These are phyloP conservation scores for Atherinosoma microstoma DNA, from an alignment of 2,797 vertebrate species.

Conservation along the genomic window DNA sequence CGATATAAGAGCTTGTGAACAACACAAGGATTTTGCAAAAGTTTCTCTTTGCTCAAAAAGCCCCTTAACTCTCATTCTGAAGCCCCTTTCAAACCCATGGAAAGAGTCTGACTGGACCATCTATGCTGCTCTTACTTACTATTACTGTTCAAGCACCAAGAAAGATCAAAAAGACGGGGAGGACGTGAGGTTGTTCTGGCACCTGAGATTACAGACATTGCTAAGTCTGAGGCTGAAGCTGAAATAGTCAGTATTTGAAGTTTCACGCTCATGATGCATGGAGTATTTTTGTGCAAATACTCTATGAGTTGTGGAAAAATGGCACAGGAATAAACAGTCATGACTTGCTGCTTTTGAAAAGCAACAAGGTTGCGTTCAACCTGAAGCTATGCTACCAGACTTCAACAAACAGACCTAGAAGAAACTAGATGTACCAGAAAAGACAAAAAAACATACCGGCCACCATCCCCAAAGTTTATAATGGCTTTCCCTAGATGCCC, in stretches of 20 bases:
- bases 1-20: slow-evolving; percentile 21
- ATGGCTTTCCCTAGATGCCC: slow-evolving; percentile 22
- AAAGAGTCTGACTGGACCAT: slow-evolving; percentile 6
- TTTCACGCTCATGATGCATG: slow-evolving; percentile 20
- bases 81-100: slow-evolving; percentile 18
- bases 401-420: slow-evolving; percentile 1
- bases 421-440: not conserved
- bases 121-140: slow-evolving; percentile 11
- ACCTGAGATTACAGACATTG: slow-evolving; percentile 7
- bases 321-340: slow-evolving; percentile 13
- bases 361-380: slow-evolving; percentile 5
- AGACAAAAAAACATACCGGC: slow-evolving; percentile 19
- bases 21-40: slow-evolving; percentile 24
- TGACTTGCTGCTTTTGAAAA: slow-evolving; percentile 4
- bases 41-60: slow-evolving; percentile 43
- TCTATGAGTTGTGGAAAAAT: slow-evolving; percentile 19
- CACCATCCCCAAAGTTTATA: slow-evolving; percentile 5
- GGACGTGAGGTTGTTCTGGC: not conserved
- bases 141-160: not conserved
- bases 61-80: slow-evolving; percentile 34
- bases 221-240: slow-evolving; percentile 1
- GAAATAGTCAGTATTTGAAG: slow-evolving; percentile 33
- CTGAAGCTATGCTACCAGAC: slow-evolving; percentile 20
- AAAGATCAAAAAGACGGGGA: slow-evolving; percentile 3
- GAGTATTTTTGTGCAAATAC: slow-evolving; percentile 19